These are phyloP conservation scores for Biston betularia DNA, from an alignment of 2,888 invertebrate species.

Conservation along the genomic window DNA sequence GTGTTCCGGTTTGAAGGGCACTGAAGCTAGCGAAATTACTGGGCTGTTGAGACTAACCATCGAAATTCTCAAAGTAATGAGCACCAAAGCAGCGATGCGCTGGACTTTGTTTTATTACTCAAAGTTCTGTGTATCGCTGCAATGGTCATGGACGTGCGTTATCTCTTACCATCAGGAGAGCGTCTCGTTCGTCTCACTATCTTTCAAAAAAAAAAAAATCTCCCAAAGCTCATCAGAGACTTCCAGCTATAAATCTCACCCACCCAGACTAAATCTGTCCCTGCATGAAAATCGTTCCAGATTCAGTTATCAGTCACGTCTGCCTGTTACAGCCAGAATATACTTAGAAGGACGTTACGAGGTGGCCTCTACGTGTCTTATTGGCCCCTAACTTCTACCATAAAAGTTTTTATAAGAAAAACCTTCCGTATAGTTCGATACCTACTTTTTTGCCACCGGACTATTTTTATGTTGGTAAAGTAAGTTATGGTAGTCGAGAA, in stretches of 20 bases:
- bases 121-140: too few relatives aligned
- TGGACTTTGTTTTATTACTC: too few relatives aligned
- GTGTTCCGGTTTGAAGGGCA: too few relatives aligned
- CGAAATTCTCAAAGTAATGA: too few relatives aligned
- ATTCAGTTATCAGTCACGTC: conserved; percentile 36
- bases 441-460: conserved; percentile 18
- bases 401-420: conserved; percentile 36
- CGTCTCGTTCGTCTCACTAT: too few relatives aligned
- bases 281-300: conserved; percentile 11
- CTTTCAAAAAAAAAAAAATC: neutral
- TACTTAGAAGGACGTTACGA: conserved; percentile 32
- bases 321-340: conserved; percentile 29
- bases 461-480: conserved; percentile 22
- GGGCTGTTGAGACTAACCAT: too few relatives aligned
- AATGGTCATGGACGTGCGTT: too few relatives aligned
- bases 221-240: neutral
- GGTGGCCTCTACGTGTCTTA: conserved; percentile 33
- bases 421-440: conserved; percentile 24
- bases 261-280: conserved; percentile 3
- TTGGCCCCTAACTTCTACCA: conserved; percentile 28
- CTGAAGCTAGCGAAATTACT: too few relatives aligned
- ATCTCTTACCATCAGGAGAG: too few relatives aligned
- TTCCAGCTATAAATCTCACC: conserved; percentile 10
- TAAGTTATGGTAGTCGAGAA: conserved; percentile 28
- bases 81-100: too few relatives aligned